Base-by-base conservation (phyloP, 2,113 vertebrate genomes). In the Hypomesus transpacificus region DNA sequence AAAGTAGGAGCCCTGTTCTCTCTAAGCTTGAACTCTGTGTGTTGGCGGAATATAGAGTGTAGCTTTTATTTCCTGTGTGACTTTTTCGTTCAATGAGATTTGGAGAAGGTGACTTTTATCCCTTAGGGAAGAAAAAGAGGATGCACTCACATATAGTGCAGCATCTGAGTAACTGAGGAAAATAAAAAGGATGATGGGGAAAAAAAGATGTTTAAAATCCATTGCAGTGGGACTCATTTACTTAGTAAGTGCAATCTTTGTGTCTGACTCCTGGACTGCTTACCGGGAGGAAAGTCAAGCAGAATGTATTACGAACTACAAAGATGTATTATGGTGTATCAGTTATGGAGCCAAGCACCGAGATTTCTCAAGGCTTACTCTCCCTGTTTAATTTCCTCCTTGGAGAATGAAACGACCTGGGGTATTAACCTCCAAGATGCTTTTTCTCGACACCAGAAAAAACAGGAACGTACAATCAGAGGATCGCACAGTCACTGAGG, bases 101-200 rank as follows among this genome's bases (percentile, higher is more conserved):
- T 90, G 79, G 78, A 86, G 89, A 91, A 91, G 88, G 89, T 92
- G 89, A 91, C 86, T 90, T 87, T 85, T 85, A 91, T 91, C 89
- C 90, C 87, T 84, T 17, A 71, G 80, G 84, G 81, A 74, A 71
- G 77, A 64, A 75, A 84, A 75, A 85, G 75, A 86, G 78, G 81
- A 89, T 87, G 82, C 81, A 84, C 87, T 84, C 75, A 71, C 80
- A 73, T 74, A 78, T 60, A 81, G 77, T 72, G 80, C 70, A 77
- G 79, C 71, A 73, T 77, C 86, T 85, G 75, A 80, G 82, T 84
- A 71, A 77, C 58, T 82, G 71, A 72, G 66, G 76, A 68, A 83
- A 80, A 76, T 61, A 78, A 54, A 54, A 39, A 46, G 39, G 39
- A 46, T 46, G 58, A n/a, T 3, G 3, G 54, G 56, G 26, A 52